Percentiles rank a stretch among this genome's conserved stretches.
Evolutionary conservation across 2,113 vertebrate genomes (phyloP).

Genomic region (Mixornis gularis): DNA sequence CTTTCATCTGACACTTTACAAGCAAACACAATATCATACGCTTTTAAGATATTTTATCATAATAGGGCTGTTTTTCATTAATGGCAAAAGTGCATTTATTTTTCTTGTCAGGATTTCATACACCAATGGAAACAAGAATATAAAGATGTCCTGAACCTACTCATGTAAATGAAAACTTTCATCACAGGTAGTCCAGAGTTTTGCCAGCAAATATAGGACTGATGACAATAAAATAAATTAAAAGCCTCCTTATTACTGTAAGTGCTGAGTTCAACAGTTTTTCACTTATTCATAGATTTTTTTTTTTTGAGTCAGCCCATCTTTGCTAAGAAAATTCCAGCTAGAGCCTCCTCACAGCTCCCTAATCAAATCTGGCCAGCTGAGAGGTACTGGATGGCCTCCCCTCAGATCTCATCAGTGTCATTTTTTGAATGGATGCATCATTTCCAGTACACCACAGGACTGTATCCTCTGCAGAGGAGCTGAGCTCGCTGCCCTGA

Average conservation of each 20-base stretch:
- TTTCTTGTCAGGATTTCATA: not conserved
- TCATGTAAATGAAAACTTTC: not conserved
- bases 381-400: not conserved
- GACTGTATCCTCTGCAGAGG: not conserved
- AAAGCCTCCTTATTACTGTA: not conserved
- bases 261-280: not conserved
- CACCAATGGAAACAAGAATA: not conserved
- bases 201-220: not conserved
- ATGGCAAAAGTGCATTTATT: not conserved
- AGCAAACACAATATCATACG: not conserved
- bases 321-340: not conserved
- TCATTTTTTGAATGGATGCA: not conserved
- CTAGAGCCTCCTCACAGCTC: not conserved
- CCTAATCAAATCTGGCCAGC: not conserved
- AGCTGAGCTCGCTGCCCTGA: accelerated
- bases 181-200: not conserved
- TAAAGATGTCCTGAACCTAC: not conserved
- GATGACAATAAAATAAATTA: not conserved
- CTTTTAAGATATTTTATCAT: not conserved
- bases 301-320: not conserved
- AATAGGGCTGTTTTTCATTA: not conserved
- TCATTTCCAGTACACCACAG: not conserved
- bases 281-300: not conserved
- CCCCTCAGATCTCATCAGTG: not conserved
- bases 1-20: not conserved